Evolutionary conservation across 2,113 vertebrate genomes (phyloP).

Genomic region (Pluvianellus socialis): DNA sequence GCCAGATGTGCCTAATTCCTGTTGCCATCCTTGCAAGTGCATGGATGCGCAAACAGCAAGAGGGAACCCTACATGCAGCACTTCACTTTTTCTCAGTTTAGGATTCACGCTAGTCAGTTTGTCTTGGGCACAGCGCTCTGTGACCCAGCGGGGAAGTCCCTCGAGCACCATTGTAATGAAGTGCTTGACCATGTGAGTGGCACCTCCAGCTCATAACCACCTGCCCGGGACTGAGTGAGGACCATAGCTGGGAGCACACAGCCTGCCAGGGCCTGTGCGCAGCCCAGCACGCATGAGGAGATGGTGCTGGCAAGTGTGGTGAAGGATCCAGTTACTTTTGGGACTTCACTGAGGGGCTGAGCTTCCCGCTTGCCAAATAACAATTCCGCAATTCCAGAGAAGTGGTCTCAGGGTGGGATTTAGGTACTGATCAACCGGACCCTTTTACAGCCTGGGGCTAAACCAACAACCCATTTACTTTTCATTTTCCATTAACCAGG

Average conservation of each 20-base stretch:
- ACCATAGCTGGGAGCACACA: neutral
- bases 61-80: neutral
- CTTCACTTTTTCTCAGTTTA: neutral
- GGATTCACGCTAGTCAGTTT: neutral
- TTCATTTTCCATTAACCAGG: neutral
- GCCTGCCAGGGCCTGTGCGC: neutral
- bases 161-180: neutral
- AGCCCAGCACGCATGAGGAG: neutral
- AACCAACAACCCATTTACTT: neutral
- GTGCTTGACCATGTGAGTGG: neutral
- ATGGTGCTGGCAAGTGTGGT: neutral
- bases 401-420: neutral
- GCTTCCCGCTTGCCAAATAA: neutral
- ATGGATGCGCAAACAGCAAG: neutral
- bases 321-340: neutral
- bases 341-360: neutral
- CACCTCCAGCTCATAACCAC: neutral
- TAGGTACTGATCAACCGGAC: fast-evolving
- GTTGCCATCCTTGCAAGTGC: neutral
- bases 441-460: neutral
- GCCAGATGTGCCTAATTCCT: neutral
- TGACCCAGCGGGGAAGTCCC: neutral
- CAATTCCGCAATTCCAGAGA: neutral
- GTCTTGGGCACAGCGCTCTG: neutral
- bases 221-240: neutral